phyloP scores from a whole-genome alignment of 2,113 vertebrate species.

The Ahaetulla prasina region DNA sequence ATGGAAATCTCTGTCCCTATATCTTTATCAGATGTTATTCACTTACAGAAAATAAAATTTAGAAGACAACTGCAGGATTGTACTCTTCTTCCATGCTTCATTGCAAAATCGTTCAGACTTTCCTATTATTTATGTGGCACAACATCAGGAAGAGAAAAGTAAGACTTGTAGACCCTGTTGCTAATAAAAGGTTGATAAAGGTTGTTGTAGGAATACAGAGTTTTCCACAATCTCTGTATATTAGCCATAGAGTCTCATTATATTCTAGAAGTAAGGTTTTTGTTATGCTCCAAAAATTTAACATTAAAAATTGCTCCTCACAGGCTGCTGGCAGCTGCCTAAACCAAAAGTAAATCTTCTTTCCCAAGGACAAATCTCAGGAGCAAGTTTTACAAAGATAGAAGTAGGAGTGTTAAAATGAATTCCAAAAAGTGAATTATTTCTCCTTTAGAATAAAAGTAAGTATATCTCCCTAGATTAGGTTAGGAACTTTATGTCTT shows the following conservation, averaged over 20 bases:
- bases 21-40: neutral
- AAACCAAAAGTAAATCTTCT: neutral
- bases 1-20: neutral
- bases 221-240: neutral
- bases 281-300: neutral
- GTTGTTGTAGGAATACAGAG: neutral
- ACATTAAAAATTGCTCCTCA: neutral
- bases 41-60: neutral
- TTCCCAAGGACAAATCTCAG: neutral
- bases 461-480: neutral
- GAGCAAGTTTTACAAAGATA: neutral
- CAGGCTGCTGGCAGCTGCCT: neutral
- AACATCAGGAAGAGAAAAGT: neutral
- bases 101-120: neutral
- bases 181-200: neutral
- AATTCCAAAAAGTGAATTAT: neutral
- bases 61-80: neutral
- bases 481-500: neutral
- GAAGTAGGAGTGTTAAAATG: neutral
- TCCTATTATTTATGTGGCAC: neutral
- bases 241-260: neutral
- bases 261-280: neutral
- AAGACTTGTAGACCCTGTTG: neutral
- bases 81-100: neutral
- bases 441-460: neutral